Evolutionary conservation across 2,797 vertebrate species (phyloP).

Genomic region (Okamejei kenojei): DNA sequence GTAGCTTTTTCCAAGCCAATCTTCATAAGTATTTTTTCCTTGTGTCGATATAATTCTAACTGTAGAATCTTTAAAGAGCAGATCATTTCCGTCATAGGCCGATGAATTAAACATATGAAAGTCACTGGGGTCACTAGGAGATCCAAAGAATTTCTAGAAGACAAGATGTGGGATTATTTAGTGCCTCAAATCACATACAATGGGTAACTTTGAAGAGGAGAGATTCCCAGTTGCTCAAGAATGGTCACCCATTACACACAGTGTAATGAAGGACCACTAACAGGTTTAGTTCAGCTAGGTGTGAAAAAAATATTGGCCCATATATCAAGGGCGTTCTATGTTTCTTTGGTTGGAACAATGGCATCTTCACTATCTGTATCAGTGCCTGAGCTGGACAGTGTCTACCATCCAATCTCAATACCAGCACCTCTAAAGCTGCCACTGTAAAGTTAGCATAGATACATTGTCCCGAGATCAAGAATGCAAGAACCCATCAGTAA

Average conservation of each 20-base stretch:
- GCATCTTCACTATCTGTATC: background rate
- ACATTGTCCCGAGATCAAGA: background rate
- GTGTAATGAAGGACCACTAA: background rate
- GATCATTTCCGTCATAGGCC: conserved; percentile 65
- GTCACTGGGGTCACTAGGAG: conserved; percentile 50
- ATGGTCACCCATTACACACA: background rate
- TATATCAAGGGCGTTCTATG: background rate
- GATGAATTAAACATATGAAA: conserved; percentile 90
- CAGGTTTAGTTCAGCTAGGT: background rate
- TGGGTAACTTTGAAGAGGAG: background rate
- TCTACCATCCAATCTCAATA: background rate
- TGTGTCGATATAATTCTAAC: conserved; percentile 61
- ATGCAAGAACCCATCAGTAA: background rate
- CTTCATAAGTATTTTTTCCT: conserved; percentile 67
- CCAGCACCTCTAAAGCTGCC: background rate
- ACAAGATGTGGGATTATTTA: conserved; percentile 36
- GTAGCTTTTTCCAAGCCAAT: conserved; percentile 80
- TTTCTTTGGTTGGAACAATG: background rate
- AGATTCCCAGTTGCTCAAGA: background rate
- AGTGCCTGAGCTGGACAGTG: background rate
- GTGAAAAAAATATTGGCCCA: background rate
- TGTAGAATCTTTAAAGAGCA: conserved; percentile 88
- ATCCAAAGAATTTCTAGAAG: conserved; percentile 69
- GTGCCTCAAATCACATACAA: background rate
- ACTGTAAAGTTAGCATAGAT: background rate